These are phyloP conservation scores for Campoplex nolae DNA, from an alignment of 2,888 invertebrate genomes.

Conservation along the genomic window DNA sequence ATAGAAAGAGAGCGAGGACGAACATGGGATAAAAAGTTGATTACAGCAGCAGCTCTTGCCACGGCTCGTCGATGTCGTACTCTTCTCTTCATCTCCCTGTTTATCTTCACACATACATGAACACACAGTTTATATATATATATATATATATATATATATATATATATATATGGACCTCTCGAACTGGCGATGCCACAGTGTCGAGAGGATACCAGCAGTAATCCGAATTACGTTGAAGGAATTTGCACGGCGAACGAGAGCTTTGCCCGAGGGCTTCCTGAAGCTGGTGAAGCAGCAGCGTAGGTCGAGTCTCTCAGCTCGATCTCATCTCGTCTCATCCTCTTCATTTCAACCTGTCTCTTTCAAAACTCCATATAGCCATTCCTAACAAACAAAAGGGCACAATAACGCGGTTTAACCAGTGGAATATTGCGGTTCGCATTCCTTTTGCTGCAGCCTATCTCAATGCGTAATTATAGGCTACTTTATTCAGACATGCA, in stretches of 20 bases:
- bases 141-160: constrained; percentile 25
- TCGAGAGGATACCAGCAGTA: constrained; percentile 62
- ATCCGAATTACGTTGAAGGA: constrained; percentile 69
- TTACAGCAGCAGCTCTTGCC: constrained; percentile 62
- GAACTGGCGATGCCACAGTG: constrained; percentile 19
- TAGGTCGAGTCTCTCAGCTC: constrained; percentile 45
- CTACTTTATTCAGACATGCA: too few relatives aligned
- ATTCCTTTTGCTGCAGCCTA: not conserved
- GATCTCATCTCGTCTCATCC: constrained; percentile 53
- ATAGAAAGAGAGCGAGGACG: constrained; percentile 36
- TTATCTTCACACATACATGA: constrained; percentile 6
- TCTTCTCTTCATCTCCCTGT: constrained; percentile 15
- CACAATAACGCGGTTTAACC: not conserved
- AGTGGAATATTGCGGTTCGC: not conserved
- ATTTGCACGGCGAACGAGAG: constrained; percentile 68
- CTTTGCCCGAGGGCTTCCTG: constrained; percentile 65
- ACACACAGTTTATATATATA: constrained; percentile 9
- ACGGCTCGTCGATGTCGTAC: constrained; percentile 36
- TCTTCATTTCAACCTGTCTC: constrained; percentile 45
- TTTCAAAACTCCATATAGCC: constrained; percentile 37
- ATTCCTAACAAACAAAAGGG: constrained; percentile 20
- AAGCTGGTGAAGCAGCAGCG: constrained; percentile 53
- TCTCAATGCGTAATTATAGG: not conserved
- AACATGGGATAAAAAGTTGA: constrained; percentile 66
- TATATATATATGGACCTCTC: constrained; percentile 20